Evolutionary conservation across 2,888 invertebrate species (phyloP).

Genomic region (Leptopilina syphax): DNA sequence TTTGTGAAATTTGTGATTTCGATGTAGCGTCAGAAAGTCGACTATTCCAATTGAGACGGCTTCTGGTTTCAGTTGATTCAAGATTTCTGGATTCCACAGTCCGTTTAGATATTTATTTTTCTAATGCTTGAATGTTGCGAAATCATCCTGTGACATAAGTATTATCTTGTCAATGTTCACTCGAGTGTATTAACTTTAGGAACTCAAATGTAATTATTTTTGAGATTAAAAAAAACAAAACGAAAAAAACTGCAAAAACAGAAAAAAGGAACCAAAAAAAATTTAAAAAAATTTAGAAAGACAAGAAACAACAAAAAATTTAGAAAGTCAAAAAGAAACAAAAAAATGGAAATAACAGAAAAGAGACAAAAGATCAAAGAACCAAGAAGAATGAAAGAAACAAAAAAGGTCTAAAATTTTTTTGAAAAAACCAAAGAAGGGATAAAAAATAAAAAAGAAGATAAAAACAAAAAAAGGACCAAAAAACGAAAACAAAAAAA

Average conservation of each 20-base stretch:
- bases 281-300: too few species aligned
- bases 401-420: too few species aligned
- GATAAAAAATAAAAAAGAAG: too few species aligned
- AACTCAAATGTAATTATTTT: neutral
- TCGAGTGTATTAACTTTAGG: neutral
- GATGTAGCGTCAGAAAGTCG: neutral
- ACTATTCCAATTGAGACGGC: conserved; percentile 4
- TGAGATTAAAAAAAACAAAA: neutral
- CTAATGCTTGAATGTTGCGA: conserved; percentile 49
- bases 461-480: too few species aligned
- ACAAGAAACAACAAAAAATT: too few species aligned
- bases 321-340: too few species aligned
- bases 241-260: neutral
- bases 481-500: too few species aligned
- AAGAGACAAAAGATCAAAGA: too few species aligned
- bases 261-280: too few species aligned
- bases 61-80: neutral
- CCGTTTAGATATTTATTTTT: conserved; percentile 32
- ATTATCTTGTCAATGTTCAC: conserved; percentile 44
- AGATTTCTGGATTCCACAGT: conserved; percentile 6
- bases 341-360: too few species aligned
- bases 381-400: too few species aligned
- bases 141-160: conserved; percentile 54
- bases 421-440: too few species aligned
- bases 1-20: neutral